phyloP scores from a whole-genome alignment of 1,140 invertebrate genomes.

The Campoletis sonorensis region DNA sequence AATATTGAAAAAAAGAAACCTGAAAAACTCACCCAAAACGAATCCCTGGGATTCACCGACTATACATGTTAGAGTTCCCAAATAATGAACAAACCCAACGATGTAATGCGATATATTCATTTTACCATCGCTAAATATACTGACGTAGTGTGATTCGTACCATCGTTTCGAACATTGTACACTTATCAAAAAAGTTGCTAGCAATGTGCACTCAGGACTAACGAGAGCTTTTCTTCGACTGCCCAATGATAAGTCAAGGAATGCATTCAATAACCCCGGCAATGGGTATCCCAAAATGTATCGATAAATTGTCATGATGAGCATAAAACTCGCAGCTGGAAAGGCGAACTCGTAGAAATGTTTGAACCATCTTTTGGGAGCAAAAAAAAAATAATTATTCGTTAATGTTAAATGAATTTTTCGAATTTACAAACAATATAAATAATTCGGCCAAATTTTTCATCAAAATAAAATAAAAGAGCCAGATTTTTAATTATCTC shows the following conservation, averaged over 20 bases:
- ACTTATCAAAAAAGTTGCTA: conserved; percentile 80
- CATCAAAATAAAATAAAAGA: too few relatives aligned
- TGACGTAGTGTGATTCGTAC: conserved; percentile 87
- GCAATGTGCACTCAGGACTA: conserved; percentile 75
- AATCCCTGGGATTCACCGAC: conserved; percentile 86
- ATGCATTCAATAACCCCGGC: conserved; percentile 72
- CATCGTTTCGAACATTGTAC: conserved; percentile 85
- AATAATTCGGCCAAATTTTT: too few relatives aligned
- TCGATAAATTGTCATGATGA: conserved; percentile 74
- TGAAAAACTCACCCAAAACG: conserved; percentile 74
- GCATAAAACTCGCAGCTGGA: conserved; percentile 74
- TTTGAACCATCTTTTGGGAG: conserved; percentile 78
- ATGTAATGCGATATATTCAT: conserved; percentile 89
- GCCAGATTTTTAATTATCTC: too few relatives aligned
- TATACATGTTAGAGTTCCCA: conserved; percentile 81
- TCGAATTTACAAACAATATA: too few relatives aligned
- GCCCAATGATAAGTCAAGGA: conserved; percentile 76
- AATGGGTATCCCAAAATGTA: conserved; percentile 74
- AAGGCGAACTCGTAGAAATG: conserved; percentile 85
- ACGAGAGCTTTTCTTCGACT: conserved; percentile 77
- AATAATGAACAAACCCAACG: conserved; percentile 86
- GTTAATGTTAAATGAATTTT: too few relatives aligned
- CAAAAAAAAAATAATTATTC: background rate
- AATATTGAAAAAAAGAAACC: background rate
- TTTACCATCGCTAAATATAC: conserved; percentile 86